Percentiles rank a stretch among this genome's conserved stretches.
phyloP scores from a whole-genome alignment of 1,140 invertebrate species.

The Drosophila lowei region DNA sequence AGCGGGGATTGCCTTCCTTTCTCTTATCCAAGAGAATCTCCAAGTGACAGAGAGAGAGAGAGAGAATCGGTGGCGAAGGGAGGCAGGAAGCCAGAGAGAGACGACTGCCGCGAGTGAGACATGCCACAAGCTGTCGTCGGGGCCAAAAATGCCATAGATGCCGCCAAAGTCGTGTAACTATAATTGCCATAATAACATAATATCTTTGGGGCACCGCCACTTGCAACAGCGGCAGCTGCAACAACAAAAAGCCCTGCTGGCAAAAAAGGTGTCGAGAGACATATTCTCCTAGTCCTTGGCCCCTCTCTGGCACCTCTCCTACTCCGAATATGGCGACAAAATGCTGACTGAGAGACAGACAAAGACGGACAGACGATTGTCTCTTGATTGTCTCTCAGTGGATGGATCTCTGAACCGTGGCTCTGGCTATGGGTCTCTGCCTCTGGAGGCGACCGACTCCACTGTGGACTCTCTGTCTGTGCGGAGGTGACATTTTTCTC shows the following conservation, averaged over 20 bases:
- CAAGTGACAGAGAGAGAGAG: conserved; percentile 9
- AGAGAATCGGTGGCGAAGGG: too few relatives aligned
- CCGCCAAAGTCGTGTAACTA: conserved; percentile 74
- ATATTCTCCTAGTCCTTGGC: conserved; percentile 49
- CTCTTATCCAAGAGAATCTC: conserved; percentile 40
- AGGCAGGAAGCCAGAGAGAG: neutral
- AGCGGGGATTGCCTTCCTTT: conserved; percentile 30
- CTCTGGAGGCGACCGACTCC: too few relatives aligned
- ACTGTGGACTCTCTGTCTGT: too few relatives aligned
- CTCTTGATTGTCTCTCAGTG: conserved; percentile 8
- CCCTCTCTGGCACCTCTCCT: neutral
- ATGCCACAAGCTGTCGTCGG: conserved; percentile 57
- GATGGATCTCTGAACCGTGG: neutral
- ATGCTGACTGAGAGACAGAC: conserved; percentile 35
- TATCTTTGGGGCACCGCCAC: conserved; percentile 48
- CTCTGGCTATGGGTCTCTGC: conserved; percentile 5
- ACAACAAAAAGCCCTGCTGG: conserved; percentile 30
- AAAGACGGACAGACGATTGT: conserved; percentile 47
- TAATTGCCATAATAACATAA: conserved; percentile 82
- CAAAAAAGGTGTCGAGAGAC: conserved; percentile 69
- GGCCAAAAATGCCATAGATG: conserved; percentile 73
- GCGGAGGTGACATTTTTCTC: conserved; percentile 70
- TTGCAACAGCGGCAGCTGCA: conserved; percentile 12
- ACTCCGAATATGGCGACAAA: conserved; percentile 37
- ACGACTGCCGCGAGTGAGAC: conserved; percentile 9